A percentile compares a stretch with the other conserved stretches of the same genome.
phyloP scores from a whole-genome alignment of 2,888 invertebrate species.

The Tachina grossa region DNA sequence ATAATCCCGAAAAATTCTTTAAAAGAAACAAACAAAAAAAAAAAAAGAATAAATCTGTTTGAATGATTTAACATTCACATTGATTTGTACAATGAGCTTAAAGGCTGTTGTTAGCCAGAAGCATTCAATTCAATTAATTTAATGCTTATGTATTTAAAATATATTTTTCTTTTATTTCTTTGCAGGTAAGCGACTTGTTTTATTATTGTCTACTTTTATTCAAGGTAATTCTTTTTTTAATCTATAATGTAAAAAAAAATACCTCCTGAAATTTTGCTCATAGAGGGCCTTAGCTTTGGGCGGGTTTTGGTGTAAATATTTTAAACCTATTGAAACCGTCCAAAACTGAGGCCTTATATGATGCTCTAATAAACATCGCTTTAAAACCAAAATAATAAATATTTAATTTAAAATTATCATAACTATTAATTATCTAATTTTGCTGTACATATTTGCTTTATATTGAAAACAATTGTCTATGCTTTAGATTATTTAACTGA shows the following conservation, averaged over 20 bases:
- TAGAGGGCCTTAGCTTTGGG: slow-evolving; percentile 83
- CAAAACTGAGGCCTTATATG: slow-evolving; percentile 83
- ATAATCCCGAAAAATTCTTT: slow-evolving; percentile 29
- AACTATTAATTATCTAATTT: too few species aligned
- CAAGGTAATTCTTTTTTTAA: slow-evolving; percentile 12
- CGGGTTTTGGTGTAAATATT: slow-evolving; percentile 83
- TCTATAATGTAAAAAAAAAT: not conserved
- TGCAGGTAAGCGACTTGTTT: slow-evolving; percentile 62
- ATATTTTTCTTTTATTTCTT: slow-evolving; percentile 40
- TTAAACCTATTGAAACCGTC: slow-evolving; percentile 83
- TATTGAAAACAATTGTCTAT: slow-evolving; percentile 7
- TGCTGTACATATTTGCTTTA: not conserved
- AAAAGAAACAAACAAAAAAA: slow-evolving; percentile 2
- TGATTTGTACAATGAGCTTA: slow-evolving; percentile 51
- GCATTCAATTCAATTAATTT: slow-evolving; percentile 4
- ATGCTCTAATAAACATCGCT: slow-evolving; percentile 7
- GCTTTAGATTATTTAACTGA: slow-evolving; percentile 39
- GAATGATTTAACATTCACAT: slow-evolving; percentile 28
- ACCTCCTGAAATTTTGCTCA: slow-evolving; percentile 28
- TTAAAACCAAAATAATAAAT: not conserved
- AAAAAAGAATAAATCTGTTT: slow-evolving; percentile 6
- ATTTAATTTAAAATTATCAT: not conserved
- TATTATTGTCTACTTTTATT: not conserved
- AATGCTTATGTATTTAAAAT: too few species aligned
- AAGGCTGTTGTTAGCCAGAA: slow-evolving; percentile 17